Base-by-base conservation (phyloP, 2,888 invertebrate genomes). In the Heterodera filipjevi region DNA sequence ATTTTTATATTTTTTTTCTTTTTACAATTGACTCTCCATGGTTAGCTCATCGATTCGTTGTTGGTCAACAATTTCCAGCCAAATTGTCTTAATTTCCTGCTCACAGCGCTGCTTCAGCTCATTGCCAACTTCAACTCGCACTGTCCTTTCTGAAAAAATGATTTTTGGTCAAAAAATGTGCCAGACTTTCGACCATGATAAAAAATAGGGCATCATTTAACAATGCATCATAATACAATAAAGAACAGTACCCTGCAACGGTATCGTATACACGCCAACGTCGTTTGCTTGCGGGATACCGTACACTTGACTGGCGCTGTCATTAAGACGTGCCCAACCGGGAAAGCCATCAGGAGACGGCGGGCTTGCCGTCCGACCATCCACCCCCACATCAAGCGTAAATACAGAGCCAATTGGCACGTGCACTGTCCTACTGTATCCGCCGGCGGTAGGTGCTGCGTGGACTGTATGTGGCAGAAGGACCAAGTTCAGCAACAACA, bases 281-380 rank as follows among this genome's bases (percentile, higher is more conserved):
- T 75, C 64, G 44, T 53, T 75, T 30, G 59, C 46, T 14, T 75
- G 75, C 68, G 75, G 75, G 35, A 75, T 75, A 16, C 75, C 75
- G 68, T 66, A 75, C 32, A 75, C 35, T 19, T 46, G 14, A 30
- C 35, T 39, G 66, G 44, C 39, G 22, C 59, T 68, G 30, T 64
- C 68, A 30, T 33, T 59, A 22, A 75, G 66, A 19, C 68, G 44
- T 8, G 59, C 66, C 75, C 75, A 75, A 30, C 44, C 22, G 46
- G 75, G 75, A 32, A 75, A 75, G 33, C 68, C 39, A 39, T 39
- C 68, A 16, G 32, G 5, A 2, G n/a, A n/a, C n/a, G n/a, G n/a
- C n/a, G 68, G 68, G 14, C 35, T 32, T 1, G 32, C 19, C 68
- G 68, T 27, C 68, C 68, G 68, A 16, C 32, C 33, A 8, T 35